phyloP scores from a whole-genome alignment of 1,140 invertebrate genomes.

The Anastrepha ludens region DNA sequence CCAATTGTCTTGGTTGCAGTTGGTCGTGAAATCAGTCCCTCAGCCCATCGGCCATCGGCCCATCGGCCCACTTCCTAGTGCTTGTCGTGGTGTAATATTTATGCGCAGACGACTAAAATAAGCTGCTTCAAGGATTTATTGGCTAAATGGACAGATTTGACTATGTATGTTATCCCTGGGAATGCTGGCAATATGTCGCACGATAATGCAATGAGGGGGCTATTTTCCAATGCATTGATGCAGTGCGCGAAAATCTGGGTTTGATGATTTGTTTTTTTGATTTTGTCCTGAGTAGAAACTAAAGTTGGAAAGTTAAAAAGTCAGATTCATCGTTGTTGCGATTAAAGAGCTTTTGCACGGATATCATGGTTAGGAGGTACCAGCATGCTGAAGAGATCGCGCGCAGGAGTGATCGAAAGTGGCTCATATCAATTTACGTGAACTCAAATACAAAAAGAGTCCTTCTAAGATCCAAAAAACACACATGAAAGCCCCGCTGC shows the following conservation, averaged over 20 bases:
- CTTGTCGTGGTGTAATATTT: conserved; percentile 65
- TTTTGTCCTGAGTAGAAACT: too few species aligned
- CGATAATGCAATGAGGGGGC: background rate
- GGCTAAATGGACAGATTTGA: conserved; percentile 73
- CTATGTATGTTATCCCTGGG: conserved; percentile 61
- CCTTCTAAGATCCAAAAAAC: too few species aligned
- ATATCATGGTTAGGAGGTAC: too few species aligned
- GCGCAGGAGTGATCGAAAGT: too few species aligned
- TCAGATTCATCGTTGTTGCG: too few species aligned
- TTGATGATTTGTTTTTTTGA: background rate
- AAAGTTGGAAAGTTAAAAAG: too few species aligned
- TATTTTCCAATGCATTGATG: background rate
- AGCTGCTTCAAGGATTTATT: conserved; percentile 74
- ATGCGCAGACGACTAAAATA: conserved; percentile 72
- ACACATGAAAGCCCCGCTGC: too few species aligned
- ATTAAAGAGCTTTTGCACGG: too few species aligned
- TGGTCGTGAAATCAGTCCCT: background rate
- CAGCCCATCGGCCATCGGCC: background rate
- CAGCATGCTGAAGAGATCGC: too few species aligned
- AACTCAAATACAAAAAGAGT: too few species aligned
- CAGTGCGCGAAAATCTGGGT: background rate
- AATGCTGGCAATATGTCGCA: conserved; percentile 50
- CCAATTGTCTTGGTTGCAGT: conserved; percentile 17
- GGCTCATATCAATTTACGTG: too few species aligned
- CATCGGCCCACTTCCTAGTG: background rate